Percentiles rank a stretch among this genome's conserved stretches.
Conservation (phyloP, 2,888 invertebrate genomes). For the Drosophila heteroneura region DNA sequence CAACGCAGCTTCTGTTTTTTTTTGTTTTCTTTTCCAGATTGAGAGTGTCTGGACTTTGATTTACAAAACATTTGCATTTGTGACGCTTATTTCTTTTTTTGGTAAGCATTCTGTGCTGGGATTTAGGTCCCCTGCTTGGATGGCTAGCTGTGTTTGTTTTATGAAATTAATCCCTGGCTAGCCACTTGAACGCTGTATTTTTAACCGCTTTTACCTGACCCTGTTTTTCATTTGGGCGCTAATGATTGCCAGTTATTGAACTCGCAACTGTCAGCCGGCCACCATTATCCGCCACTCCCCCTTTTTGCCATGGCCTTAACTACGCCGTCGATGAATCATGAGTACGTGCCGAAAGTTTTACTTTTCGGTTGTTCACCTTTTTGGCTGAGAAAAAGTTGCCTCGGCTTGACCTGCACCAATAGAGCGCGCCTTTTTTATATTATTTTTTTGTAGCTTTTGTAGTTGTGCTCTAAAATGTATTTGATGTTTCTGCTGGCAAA, state of each 20-base stretch:
- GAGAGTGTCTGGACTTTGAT: constrained; percentile 31
- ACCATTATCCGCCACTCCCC: not conserved
- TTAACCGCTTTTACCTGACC: constrained; percentile 26
- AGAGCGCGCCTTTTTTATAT: constrained; percentile 3
- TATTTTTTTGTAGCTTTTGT: not conserved
- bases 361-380: constrained; percentile 35
- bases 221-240: constrained; percentile 14
- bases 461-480: constrained; percentile 56
- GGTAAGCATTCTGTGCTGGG: not conserved
- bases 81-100: not conserved
- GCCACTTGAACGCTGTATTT: constrained; percentile 16
- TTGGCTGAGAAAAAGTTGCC: constrained; percentile 42
- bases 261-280: constrained; percentile 18
- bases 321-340: constrained; percentile 56
- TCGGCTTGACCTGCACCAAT: constrained; percentile 56
- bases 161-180: constrained; percentile 13
- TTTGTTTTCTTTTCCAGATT: not conserved
- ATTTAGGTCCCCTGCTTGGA: not conserved
- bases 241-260: constrained; percentile 64
- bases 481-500: constrained; percentile 67
- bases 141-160: not conserved
- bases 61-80: constrained; percentile 43
- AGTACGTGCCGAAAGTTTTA: constrained; percentile 66
- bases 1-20: constrained; percentile 20
- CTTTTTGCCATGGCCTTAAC: constrained; percentile 32